These are phyloP conservation scores for Falco berigora DNA, from an alignment of 2,797 vertebrate genomes.

Conservation along the genomic window DNA sequence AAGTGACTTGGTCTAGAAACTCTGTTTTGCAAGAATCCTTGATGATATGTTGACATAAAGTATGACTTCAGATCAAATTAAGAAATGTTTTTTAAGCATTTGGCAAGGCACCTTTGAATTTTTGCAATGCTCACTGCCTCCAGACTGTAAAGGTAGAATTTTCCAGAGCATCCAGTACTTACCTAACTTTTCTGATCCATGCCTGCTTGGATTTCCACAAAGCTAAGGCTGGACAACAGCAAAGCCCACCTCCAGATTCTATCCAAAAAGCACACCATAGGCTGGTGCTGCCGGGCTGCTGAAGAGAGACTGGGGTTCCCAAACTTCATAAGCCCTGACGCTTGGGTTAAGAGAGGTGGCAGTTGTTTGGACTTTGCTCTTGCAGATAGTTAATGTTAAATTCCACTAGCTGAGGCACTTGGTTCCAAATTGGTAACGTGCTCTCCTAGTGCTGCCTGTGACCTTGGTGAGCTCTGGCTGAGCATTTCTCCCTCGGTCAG, in stretches of 20 bases:
- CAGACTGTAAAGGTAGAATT: background rate
- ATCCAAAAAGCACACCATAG: background rate
- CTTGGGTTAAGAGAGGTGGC: background rate
- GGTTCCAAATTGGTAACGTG: background rate
- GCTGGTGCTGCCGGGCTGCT: background rate
- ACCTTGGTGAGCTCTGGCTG: background rate
- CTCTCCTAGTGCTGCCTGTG: background rate
- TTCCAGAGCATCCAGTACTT: background rate
- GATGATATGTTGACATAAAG: background rate
- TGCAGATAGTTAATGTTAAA: background rate
- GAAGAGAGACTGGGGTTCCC: background rate
- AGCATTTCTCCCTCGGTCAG: background rate
- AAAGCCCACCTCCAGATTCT: background rate
- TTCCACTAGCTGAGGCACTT: background rate
- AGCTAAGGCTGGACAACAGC: background rate
- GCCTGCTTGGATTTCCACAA: background rate
- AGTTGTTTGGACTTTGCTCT: background rate
- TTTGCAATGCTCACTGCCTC: background rate
- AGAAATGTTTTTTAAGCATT: background rate
- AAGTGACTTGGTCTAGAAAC: background rate
- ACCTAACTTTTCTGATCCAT: background rate
- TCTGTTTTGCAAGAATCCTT: background rate
- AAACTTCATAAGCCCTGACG: rapidly evolving
- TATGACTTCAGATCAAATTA: background rate
- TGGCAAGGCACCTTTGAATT: background rate